These are phyloP conservation scores for Catocala fraxini DNA, from an alignment of 2,888 invertebrate species.

Conservation along the genomic window DNA sequence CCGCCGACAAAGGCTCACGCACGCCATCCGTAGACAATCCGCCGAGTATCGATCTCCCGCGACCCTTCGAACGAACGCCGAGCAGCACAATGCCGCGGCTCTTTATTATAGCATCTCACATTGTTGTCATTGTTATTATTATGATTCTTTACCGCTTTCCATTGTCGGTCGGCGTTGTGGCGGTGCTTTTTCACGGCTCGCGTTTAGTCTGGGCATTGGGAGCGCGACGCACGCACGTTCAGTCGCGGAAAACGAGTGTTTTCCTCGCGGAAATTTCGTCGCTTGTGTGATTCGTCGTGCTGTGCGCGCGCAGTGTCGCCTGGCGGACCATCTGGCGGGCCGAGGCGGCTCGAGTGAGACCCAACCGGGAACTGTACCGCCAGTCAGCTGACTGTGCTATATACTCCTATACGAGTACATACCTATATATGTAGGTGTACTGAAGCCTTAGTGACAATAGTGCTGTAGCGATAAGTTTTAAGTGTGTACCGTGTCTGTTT, in stretches of 20 bases:
- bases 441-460: conserved; percentile 51
- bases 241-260: conserved; percentile 84
- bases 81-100: conserved; percentile 86
- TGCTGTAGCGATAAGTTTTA: conserved; percentile 32
- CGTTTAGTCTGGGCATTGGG: conserved; percentile 87
- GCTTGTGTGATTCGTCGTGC: conserved; percentile 68
- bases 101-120: conserved; percentile 88
- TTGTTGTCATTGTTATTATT: conserved; percentile 88
- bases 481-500: conserved; percentile 27
- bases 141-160: conserved; percentile 88
- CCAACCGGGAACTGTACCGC: conserved; percentile 33
- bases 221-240: conserved; percentile 86
- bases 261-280: conserved; percentile 80
- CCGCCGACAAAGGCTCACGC: conserved; percentile 78
- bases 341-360: conserved; percentile 44
- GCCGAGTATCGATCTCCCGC: conserved; percentile 84
- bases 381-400: conserved; percentile 58
- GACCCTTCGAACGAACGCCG: conserved; percentile 86
- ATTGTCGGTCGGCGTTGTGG: conserved; percentile 87
- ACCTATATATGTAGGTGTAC: conserved; percentile 32
- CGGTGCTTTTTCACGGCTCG: conserved; percentile 87
- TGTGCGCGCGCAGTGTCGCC: conserved; percentile 68
- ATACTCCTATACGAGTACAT: conserved; percentile 32
- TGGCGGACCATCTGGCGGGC: conserved; percentile 51
- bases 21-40: conserved; percentile 84